Evolutionary conservation across 2,888 invertebrate species (phyloP).

Genomic region (Myopa testacea): DNA sequence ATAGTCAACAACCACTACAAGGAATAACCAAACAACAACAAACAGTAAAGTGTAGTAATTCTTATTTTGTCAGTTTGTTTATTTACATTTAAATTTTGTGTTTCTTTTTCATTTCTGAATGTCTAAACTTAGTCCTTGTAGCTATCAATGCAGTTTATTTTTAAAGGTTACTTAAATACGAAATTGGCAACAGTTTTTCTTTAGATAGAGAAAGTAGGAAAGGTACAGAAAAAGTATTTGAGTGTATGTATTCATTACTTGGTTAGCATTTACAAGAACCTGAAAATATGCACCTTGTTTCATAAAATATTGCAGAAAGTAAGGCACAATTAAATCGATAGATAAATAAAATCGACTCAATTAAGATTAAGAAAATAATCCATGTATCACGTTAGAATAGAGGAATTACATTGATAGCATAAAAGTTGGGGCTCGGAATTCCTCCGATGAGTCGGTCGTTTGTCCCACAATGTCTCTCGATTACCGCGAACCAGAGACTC

Average conservation of each 20-base stretch:
- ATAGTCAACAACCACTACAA: background rate
- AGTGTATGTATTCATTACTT: background rate
- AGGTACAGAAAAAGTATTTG: background rate
- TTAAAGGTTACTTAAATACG: conserved; percentile 28
- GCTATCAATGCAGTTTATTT: conserved; percentile 23
- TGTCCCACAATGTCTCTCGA: too few species aligned
- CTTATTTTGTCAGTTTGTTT: background rate
- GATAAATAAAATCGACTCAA: too few species aligned
- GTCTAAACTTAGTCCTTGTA: conserved; percentile 34
- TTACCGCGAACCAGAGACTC: too few species aligned
- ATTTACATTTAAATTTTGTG: conserved; percentile 1
- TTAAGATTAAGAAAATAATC: too few species aligned
- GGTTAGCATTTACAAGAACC: background rate
- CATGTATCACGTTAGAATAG: too few species aligned
- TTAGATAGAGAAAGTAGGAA: background rate
- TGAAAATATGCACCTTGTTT: background rate
- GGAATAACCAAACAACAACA: background rate
- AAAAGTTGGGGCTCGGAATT: too few species aligned
- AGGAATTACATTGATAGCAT: too few species aligned
- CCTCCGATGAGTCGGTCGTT: too few species aligned
- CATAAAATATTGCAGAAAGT: too few species aligned
- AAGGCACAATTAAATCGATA: too few species aligned
- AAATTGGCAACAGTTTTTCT: background rate
- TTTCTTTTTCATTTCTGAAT: background rate
- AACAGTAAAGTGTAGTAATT: background rate